A percentile compares a stretch with the other conserved stretches of the same genome.
These are phyloP conservation scores for Hypothenemus hampei DNA, from an alignment of 1,140 invertebrate genomes.

Conservation along the genomic window DNA sequence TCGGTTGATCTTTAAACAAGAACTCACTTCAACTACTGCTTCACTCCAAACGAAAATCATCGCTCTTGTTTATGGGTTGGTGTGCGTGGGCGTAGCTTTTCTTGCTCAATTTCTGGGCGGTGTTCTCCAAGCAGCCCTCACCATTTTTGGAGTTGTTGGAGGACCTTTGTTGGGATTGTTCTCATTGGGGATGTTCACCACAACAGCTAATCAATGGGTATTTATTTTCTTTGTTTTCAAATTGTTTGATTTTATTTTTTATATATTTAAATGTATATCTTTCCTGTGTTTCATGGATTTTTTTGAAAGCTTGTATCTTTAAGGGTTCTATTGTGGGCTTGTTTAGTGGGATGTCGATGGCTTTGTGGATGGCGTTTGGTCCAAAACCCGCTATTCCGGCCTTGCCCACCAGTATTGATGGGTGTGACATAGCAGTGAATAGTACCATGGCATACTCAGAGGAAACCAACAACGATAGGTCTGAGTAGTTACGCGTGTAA, in stretches of 20 bases:
- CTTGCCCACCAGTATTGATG: conserved; percentile 56
- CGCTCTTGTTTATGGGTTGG: conserved; percentile 61
- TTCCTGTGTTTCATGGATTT: no score
- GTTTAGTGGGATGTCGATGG: conserved; percentile 59
- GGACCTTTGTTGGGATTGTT: conserved; percentile 77
- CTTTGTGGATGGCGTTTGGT: conserved; percentile 84
- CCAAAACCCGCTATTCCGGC: conserved; percentile 60
- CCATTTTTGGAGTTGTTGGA: conserved; percentile 75
- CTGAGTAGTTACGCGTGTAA: no score
- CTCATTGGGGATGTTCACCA: conserved; percentile 69
- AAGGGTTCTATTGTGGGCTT: conserved; percentile 66
- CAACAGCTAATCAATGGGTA: conserved; percentile 55
- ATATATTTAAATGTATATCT: no score
- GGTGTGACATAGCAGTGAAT: conserved; percentile 45
- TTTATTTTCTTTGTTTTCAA: no score
- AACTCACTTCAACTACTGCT: conserved; percentile 35
- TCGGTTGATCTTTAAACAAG: conserved; percentile 32
- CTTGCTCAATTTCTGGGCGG: conserved; percentile 68
- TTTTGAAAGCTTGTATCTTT: no score
- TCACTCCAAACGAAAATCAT: conserved; percentile 55
- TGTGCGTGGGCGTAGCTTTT: conserved; percentile 69
- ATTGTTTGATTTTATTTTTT: no score
- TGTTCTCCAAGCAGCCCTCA: conserved; percentile 66
- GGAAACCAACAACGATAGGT: no score
- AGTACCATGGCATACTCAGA: neutral